Evolutionary conservation across 37 sponge, comb jelly and placozoan species (phyloP).

Genomic region (Amphimedon queenslandica): DNA sequence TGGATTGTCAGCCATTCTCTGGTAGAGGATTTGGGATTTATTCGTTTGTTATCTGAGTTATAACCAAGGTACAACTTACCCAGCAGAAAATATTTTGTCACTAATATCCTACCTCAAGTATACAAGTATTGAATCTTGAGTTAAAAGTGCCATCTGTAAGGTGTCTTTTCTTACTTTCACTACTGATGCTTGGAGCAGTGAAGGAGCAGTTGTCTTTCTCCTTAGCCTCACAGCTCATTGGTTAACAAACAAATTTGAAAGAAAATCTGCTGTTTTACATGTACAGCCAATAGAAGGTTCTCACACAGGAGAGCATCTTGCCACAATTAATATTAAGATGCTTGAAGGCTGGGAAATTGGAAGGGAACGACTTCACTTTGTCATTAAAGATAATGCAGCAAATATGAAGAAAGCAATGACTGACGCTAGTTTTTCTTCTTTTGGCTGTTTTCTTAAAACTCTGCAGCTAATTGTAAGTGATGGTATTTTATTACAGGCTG

Average conservation of each 20-base stretch:
- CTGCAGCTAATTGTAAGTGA: slow-evolving; percentile 32
- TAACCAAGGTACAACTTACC: slow-evolving; percentile 28
- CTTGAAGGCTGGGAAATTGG: neutral
- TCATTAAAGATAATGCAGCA: neutral
- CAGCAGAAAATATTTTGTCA: slow-evolving; percentile 36
- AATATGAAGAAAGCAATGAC: slow-evolving; percentile 1
- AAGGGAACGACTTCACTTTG: neutral
- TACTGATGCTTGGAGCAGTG: slow-evolving; percentile 11
- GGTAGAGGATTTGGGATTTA: too few relatives aligned
- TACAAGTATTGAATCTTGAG: neutral
- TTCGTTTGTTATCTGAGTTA: too few relatives aligned
- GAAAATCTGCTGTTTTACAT: slow-evolving; percentile 13
- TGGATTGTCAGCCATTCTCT: too few relatives aligned
- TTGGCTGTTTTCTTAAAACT: slow-evolving; percentile 38
- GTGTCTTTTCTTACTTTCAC: neutral
- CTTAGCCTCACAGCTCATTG: slow-evolving; percentile 21
- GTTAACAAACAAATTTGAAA: neutral
- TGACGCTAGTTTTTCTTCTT: neutral
- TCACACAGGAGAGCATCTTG: slow-evolving; percentile 2
- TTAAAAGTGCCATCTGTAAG: neutral
- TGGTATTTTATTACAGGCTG: slow-evolving; percentile 30
- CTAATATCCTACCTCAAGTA: neutral
- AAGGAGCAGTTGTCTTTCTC: neutral
- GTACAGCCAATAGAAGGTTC: neutral
- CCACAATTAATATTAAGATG: neutral